A percentile compares a stretch with the other conserved stretches of the same genome.
These are phyloP conservation scores for Fragum sueziense DNA, from an alignment of 2,888 invertebrate genomes.

Conservation along the genomic window DNA sequence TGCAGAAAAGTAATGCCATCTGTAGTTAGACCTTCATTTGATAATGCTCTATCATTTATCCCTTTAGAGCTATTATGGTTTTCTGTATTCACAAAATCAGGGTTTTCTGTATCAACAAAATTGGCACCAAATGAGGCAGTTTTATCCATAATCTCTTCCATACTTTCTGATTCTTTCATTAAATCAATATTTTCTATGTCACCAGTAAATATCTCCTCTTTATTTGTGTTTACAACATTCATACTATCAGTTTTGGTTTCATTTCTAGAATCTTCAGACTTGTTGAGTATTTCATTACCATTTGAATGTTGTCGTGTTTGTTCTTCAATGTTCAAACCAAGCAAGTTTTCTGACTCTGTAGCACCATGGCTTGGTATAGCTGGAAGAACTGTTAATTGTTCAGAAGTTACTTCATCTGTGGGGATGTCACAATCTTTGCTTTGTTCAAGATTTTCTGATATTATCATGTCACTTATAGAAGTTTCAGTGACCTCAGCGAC, in stretches of 20 bases:
- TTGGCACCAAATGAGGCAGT: neutral
- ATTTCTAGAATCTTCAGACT: neutral
- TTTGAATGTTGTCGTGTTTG: too few species aligned
- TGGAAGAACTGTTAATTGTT: neutral
- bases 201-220: neutral
- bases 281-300: neutral
- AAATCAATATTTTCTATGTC: neutral
- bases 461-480: slow-evolving; percentile 14
- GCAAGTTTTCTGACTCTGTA: neutral
- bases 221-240: neutral
- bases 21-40: neutral
- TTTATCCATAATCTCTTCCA: slow-evolving; percentile 16
- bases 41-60: neutral
- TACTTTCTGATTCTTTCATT: slow-evolving; percentile 24
- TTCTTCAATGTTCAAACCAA: neutral
- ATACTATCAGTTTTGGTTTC: neutral
- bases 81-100: neutral
- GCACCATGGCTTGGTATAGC: neutral
- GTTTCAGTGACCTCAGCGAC: neutral
- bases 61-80: too few species aligned
- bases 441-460: slow-evolving; percentile 4
- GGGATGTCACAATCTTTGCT: neutral
- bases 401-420: neutral
- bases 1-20: neutral
- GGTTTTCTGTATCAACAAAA: neutral